These are phyloP conservation scores for Microtus pennsylvanicus DNA, from an alignment of 2,113 vertebrate species.

Conservation along the genomic window DNA sequence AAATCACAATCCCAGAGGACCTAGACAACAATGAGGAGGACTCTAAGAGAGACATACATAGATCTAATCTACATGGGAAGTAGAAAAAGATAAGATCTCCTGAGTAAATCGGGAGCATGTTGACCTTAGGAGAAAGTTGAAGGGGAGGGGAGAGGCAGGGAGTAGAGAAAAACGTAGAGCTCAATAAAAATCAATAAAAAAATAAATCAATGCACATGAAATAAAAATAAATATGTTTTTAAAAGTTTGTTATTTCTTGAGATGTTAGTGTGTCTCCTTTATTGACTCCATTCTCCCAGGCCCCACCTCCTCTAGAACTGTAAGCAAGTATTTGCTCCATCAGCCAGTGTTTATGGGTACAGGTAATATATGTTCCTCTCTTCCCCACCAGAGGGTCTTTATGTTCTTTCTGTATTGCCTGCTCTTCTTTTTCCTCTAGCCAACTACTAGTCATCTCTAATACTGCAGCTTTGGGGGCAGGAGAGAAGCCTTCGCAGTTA, in stretches of 20 bases:
- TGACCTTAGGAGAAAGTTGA: too few species aligned
- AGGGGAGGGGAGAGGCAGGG: too few species aligned
- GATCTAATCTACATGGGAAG: too few species aligned
- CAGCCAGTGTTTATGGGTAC: not conserved
- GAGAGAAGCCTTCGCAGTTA: not conserved
- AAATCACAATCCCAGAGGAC: too few species aligned
- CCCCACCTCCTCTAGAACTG: not conserved
- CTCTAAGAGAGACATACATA: too few species aligned
- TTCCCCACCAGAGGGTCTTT: not conserved
- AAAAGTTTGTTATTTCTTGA: not conserved
- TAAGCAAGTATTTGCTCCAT: not conserved
- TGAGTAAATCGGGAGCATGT: too few species aligned
- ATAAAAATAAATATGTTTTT: too few species aligned
- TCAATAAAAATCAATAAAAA: too few species aligned
- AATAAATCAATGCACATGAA: not conserved
- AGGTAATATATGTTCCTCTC: not conserved
- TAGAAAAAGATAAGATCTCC: too few species aligned
- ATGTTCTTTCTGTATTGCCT: not conserved
- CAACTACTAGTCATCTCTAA: not conserved
- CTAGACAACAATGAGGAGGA: too few species aligned
- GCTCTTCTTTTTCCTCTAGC: not conserved
- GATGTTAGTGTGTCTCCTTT: not conserved
- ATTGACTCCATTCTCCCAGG: not conserved
- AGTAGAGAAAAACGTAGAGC: too few species aligned
- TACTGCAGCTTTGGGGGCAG: not conserved